Base-by-base conservation (phyloP, 2,888 invertebrate species). In the Anarsia innoxiella region DNA sequence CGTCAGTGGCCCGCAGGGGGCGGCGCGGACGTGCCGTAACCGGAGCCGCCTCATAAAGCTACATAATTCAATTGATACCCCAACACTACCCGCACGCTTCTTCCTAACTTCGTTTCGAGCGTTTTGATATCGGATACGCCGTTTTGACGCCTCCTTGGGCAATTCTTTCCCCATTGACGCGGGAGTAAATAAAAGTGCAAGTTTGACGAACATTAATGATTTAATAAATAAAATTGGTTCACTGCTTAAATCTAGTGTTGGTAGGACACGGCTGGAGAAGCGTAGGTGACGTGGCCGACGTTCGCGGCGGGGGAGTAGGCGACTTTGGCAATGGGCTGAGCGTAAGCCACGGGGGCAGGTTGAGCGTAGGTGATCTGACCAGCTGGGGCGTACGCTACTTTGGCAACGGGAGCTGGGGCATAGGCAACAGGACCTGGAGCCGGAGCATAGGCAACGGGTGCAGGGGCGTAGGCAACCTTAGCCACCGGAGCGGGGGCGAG, bases 51-150 rank as follows among this genome's bases (percentile, higher is more conserved):
- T 79, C 70, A 73, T 82, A 82, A 83, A 73, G 80, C 68, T 73
- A 77, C 79, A 70, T 82, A 82, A 84, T 79, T 80, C 83, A 80
- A 83, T 84, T 83, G 79, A 76, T 80, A 77, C 77, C 73, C 80
- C 79, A 68, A 78, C 80, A 78, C 82, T 79, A 76, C 76, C 79
- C 79, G 71, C 82, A 80, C 79, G 79, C 77, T 78, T 73, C 67
- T 63, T 66, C 53, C 56, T 83, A 84, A 84, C 83, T 82, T 83
- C 78, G 75, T 84, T 82, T 78, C 56, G 54, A 74, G 58, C 83
- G 79, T 82, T 83, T 82, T 82, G 83, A 83, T 84, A 84, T 84
- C 79, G 73, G 83, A 84, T 84, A 75, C 80, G 62, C 57, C 70
- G 72, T 59, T 78, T 74, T 71, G 68, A 76, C 76, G 73, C 73